Conservation (phyloP, 2,888 invertebrate genomes). For the Plagodis dolabraria region DNA sequence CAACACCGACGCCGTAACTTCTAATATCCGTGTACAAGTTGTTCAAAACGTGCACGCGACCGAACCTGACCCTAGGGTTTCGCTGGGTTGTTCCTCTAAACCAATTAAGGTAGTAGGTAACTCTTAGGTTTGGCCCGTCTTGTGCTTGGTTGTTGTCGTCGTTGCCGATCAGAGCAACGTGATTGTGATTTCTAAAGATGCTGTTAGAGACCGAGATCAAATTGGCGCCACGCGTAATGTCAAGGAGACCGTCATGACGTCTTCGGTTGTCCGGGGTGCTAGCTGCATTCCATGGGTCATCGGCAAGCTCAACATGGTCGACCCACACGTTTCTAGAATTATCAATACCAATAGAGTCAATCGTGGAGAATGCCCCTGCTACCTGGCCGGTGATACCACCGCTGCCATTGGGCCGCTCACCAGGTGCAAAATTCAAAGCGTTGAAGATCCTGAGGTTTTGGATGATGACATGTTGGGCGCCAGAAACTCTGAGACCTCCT, state of each 20-base stretch:
- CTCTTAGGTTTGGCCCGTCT: conserved; percentile 24
- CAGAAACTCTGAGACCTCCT: not conserved
- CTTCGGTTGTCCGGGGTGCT: conserved; percentile 9
- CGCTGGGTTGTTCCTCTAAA: conserved; percentile 22
- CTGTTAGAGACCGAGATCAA: conserved; percentile 28
- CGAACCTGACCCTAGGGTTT: conserved; percentile 23
- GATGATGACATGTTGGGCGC: no score
- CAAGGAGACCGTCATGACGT: conserved; percentile 31
- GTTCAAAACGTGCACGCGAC: conserved; percentile 23
- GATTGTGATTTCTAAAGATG: conserved; percentile 31
- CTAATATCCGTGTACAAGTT: conserved; percentile 26
- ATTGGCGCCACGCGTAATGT: conserved; percentile 24
- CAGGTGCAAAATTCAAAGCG: no score
- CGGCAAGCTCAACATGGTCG: no score
- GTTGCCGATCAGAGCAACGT: conserved; percentile 24
- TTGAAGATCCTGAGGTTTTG: no score
- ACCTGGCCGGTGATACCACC: no score
- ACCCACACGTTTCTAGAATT: no score
- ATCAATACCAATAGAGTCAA: no score
- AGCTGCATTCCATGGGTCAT: not conserved
- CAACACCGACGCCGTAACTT: conserved; percentile 20
- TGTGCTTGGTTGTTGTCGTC: conserved; percentile 12
- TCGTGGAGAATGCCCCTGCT: no score
- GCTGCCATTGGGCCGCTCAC: no score
- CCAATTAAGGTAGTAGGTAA: conserved; percentile 29